phyloP scores from a whole-genome alignment of 2,888 invertebrate species.

The Hofmannophila pseudospretella region DNA sequence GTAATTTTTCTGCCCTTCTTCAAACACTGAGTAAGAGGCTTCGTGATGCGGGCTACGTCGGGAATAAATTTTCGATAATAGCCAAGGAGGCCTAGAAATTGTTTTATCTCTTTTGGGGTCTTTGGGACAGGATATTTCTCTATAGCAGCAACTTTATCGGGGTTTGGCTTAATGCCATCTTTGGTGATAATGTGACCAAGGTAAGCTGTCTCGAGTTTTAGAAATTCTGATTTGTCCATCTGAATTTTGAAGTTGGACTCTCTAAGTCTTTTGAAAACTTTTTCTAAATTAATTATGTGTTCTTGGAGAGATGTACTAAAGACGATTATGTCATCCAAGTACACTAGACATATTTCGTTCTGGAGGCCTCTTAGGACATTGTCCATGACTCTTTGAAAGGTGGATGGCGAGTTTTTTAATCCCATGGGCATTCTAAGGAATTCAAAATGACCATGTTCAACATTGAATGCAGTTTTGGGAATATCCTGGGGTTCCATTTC shows the following conservation, averaged over 20 bases:
- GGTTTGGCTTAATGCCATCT: constrained; percentile 18
- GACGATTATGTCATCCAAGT: too few relatives aligned
- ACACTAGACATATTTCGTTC: too few relatives aligned
- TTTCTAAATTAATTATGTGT: background rate
- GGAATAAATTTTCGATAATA: constrained; percentile 25
- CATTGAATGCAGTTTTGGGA: constrained; percentile 16
- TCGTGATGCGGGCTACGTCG: constrained; percentile 21
- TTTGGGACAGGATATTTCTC: background rate
- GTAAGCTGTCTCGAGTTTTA: too few relatives aligned
- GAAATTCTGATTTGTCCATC: too few relatives aligned
- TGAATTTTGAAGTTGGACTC: too few relatives aligned
- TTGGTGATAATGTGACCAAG: too few relatives aligned
- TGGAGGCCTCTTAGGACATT: too few relatives aligned
- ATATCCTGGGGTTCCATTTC: too few relatives aligned
- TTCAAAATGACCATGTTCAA: constrained; percentile 18
- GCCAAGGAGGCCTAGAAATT: too few relatives aligned
- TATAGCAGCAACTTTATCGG: constrained; percentile 18
- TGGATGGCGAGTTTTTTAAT: constrained; percentile 13
- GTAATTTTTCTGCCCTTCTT: background rate
- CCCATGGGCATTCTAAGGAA: constrained; percentile 20
- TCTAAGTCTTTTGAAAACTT: background rate
- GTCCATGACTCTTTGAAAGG: too few relatives aligned
- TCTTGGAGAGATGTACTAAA: too few relatives aligned
- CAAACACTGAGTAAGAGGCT: constrained; percentile 12
- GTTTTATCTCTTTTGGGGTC: too few relatives aligned